Evolutionary conservation across 2,113 vertebrate genomes (phyloP).

Genomic region (Anarhynchus alexandrinus): DNA sequence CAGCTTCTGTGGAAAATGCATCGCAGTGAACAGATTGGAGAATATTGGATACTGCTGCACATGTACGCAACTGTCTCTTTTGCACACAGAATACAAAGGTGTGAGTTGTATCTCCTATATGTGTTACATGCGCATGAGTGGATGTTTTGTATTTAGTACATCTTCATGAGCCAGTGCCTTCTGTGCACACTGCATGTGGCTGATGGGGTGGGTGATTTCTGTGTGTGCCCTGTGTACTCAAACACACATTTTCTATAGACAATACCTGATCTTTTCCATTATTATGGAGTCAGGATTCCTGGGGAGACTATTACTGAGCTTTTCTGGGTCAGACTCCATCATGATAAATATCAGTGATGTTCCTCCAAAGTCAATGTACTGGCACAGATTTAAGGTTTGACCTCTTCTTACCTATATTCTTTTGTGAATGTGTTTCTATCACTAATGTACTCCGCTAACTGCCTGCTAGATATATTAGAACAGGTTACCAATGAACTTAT

Average conservation of each 20-base stretch:
- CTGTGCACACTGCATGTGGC: background rate
- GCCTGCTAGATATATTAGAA: background rate
- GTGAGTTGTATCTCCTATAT: background rate
- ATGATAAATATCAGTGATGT: background rate
- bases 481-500: background rate
- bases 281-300: background rate
- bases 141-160: background rate
- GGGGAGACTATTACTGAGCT: background rate
- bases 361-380: background rate
- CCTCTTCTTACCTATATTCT: background rate
- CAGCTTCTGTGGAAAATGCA: background rate
- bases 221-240: rapidly evolving
- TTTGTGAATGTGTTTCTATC: background rate
- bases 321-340: background rate
- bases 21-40: background rate
- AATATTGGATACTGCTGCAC: background rate
- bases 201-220: background rate
- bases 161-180: background rate
- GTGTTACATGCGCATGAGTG: rapidly evolving
- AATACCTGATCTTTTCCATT: background rate
- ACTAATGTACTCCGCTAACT: background rate
- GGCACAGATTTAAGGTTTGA: background rate
- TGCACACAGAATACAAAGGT: rapidly evolving
- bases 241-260: background rate
- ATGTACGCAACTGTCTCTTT: rapidly evolving